Evolutionary conservation across 2,113 vertebrate species (phyloP).

Genomic region (Zosterops lateralis): DNA sequence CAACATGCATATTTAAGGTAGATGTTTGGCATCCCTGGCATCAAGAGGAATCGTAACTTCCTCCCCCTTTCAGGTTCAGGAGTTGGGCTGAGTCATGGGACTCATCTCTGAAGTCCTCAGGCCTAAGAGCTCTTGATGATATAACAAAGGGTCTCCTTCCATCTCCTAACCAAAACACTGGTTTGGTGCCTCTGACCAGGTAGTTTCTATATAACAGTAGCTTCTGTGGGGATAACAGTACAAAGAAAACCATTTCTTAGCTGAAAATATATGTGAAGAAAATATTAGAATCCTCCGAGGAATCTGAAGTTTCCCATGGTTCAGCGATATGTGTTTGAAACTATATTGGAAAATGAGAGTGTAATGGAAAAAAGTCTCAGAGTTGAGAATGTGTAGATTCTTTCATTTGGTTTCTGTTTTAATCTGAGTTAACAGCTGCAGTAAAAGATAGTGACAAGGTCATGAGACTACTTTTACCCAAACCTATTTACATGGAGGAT

Average conservation of each 20-base stretch:
- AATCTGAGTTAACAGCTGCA: not conserved
- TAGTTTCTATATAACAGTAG: not conserved
- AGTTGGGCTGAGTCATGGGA: not conserved
- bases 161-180: not conserved
- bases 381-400: not conserved
- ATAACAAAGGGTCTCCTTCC: not conserved
- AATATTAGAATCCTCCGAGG: not conserved
- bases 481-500: not conserved
- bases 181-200: not conserved
- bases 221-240: not conserved
- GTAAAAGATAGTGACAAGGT: not conserved
- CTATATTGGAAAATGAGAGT: not conserved
- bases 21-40: not conserved
- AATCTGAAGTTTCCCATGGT: not conserved
- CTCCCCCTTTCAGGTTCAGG: not conserved
- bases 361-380: not conserved
- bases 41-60: not conserved
- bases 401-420: not conserved
- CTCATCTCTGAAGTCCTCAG: not conserved
- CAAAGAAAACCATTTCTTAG: not conserved
- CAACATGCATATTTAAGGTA: not conserved
- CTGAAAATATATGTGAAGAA: not conserved
- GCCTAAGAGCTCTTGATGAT: not conserved
- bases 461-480: not conserved
- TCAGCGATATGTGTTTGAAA: not conserved